Conservation (phyloP, 2,113 vertebrate genomes). For the Corynorhinus townsendii region DNA sequence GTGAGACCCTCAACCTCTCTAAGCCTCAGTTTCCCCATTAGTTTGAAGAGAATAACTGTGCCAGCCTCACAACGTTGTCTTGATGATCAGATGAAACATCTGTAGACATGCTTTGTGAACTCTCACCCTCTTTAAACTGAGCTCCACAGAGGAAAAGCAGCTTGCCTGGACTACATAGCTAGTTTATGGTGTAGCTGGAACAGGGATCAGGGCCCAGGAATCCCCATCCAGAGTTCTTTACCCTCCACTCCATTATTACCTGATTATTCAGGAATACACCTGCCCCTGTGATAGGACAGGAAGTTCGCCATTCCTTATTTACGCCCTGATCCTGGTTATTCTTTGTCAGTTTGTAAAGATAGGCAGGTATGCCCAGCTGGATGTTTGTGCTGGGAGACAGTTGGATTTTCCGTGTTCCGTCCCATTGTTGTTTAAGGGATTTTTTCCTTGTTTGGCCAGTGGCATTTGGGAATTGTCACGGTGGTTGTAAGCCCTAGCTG, state of each 20-base stretch:
- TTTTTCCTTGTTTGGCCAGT: background rate
- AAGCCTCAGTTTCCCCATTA: background rate
- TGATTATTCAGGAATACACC: background rate
- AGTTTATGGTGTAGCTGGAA: background rate
- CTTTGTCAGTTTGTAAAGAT: slow-evolving; percentile 14
- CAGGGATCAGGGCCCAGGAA: background rate
- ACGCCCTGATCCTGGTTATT: background rate
- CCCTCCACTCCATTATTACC: background rate
- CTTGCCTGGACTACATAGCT: background rate
- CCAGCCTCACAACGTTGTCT: background rate
- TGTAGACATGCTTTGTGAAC: background rate
- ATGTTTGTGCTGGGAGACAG: background rate
- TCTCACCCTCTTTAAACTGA: slow-evolving; percentile 6
- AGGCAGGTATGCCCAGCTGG: background rate
- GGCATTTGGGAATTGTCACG: background rate
- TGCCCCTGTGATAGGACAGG: background rate
- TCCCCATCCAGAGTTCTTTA: background rate
- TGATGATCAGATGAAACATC: background rate
- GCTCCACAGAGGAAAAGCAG: background rate
- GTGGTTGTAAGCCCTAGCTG: background rate
- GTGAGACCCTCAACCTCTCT: background rate
- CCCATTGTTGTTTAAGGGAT: slow-evolving; percentile 4
- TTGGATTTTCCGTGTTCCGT: slow-evolving; percentile 21
- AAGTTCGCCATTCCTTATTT: background rate
- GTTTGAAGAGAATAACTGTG: background rate